Base-by-base conservation (phyloP, 2,888 invertebrate species). In the Opisthograptis luteolata region DNA sequence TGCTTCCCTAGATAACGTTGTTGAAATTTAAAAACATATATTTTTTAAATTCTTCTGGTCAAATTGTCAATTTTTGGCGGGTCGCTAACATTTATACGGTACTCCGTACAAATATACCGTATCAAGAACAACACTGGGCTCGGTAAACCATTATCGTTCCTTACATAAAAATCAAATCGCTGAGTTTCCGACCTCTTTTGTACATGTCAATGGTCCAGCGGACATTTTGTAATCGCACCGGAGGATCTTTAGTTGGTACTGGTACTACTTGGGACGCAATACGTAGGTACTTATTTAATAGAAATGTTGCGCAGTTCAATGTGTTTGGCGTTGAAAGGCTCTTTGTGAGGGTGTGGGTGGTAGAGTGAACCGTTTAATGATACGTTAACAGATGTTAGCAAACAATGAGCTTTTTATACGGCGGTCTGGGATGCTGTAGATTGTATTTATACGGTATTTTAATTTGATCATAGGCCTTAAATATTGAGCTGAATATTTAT, bases 181-280 rank as follows among this genome's bases (percentile, higher is more conserved):
- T 37, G 2, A 15, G 6, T 30, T 60, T 53, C 51, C 35, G 55
- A 58, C 36, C 55, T 69, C 68, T 62, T 77, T 76, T 76, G 70
- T 75, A 58, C 20, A 73, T 68, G 68, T 83, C 79, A 78, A 80
- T 80, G 70, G 69, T 63, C 68, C 67, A 68, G 69, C 78, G 81
- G 82, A 81, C 83, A 83, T 81, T 84, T 83, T 80, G 76, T 81
- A 81, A 86, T 87, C 87, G 49, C 13, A 30, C 14, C 28, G 35
- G 53, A 64, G 70, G 68, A 73, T 73, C 73, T 79, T 66, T 60
- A 60, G 66, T 70, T 64, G 65, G 73, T 40, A n/a, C n/a, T n/a
- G n/a, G n/a, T n/a, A n/a, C n/a, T n/a, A n/a, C n/a, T n/a, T n/a
- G n/a, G n/a, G n/a, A n/a, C n/a, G n/a, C n/a, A n/a, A n/a, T n/a